Base-by-base conservation (phyloP, 2,797 vertebrate genomes). In the Adrianichthys oophorus region DNA sequence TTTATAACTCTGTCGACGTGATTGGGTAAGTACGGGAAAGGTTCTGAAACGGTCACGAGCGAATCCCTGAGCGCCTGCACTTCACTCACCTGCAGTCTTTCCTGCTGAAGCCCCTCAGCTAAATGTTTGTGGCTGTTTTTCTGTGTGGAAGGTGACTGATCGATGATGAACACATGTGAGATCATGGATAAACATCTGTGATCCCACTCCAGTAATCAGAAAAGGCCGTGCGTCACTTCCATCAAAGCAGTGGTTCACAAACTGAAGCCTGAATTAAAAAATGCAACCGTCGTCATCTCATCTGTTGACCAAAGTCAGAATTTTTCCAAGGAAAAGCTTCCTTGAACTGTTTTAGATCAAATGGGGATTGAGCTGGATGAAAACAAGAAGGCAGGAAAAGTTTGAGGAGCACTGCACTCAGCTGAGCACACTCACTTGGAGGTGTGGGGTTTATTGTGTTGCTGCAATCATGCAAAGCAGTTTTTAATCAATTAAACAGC, bases 11-110 rank as follows among this genome's bases (percentile, higher is more conserved):
- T 66, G 76, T 96, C 85, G 78, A 92, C 65, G 85, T 95, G 78
- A 91, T 96, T 63, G 95, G 95, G 95, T 96, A 90, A 94, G 94
- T 94, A 88, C 45, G 32, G 32, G 32, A 12, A 37, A 2, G 26
- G 10, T 10, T 37, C 32, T 3, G 32, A 7, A 26, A 26, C 26
- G 1, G 26, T 7, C 26, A 26, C 26, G 0, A 12, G 32, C 10
- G 2, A 37, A 12, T 37, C 32, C 32, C 8, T 12, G 32, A 59
- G 23, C 46, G 10, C 15, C 14, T 19, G 18, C 4, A 12, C 1
- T 47, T 21, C 18, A 5, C 18, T 21, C 19, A 2, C 14, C 1
- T 1, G 1, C 1, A 3, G 19, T n/a, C 43, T 42, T 15, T 19
- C 26, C 32, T 21, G 14, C 21, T 37, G 0, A 42, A 24, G 45